Evolutionary conservation across 2,888 invertebrate species (phyloP), one percentile per base, ranked within the genome.

Genomic region (Drosophila glabriapex): DNA sequence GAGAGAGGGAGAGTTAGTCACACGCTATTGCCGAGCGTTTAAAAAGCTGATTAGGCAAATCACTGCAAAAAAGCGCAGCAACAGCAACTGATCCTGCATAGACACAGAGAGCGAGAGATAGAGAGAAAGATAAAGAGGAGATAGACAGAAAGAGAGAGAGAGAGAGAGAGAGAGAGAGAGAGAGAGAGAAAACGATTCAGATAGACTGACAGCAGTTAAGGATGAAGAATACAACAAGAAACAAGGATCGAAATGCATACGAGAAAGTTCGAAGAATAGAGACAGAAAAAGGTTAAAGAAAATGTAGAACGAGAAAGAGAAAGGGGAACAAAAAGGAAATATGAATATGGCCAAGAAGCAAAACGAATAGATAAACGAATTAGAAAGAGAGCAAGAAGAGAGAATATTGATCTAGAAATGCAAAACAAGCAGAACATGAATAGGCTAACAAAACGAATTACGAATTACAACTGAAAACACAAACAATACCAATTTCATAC

Each of bases 21-120:
- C 16, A 49, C n/a, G 54, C 41, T 54, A 41, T 54, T 53, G 62
- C 22, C 16, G 31, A 39, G 29, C 50, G 39, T 19, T 35, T 37
- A 16, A 31, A 31, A 50, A 59, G 41, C 25, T 59, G 59, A 65
- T 52, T 56, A 56, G 10, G 5, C 43, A 53, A 41, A 22, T 12
- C 19, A 31, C n/a, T 29, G 22, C 16, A 1, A 7, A 25, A 10
- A 43, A n/a, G 10, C 7, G 39, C 55, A 56, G 19, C 19, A 55
- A 14, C 41, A 58, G 12, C 29, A 29, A n/a, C n/a, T 25, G 59
- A 59, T 59, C 59, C 59, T 58, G 29, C 56, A 33, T 10, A 64
- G 14, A 58, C 16, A 59, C 5, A 29, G 19, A 2, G 16, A 43
- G 6, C n/a, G n/a, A 22, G 46, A 7, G 29, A 29, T 29, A n/a